Percentiles rank a stretch among this genome's conserved stretches.
Conservation (phyloP, 2,888 invertebrate genomes). For the Tinea semifulvella region DNA sequence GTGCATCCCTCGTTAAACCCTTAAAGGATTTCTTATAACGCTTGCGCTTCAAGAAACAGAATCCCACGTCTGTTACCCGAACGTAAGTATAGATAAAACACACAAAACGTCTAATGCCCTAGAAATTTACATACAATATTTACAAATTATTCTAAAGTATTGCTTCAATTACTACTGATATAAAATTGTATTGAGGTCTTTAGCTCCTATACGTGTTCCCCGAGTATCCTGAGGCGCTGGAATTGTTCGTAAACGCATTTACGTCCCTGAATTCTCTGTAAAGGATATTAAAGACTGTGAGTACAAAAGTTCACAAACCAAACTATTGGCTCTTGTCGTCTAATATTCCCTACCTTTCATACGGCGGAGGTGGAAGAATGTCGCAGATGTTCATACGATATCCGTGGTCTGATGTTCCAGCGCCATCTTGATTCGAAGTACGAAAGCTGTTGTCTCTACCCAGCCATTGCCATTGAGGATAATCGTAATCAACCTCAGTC, state of each 20-base stretch:
- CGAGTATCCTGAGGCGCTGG: slow-evolving; percentile 57
- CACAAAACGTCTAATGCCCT: too few relatives aligned
- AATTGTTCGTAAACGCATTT: slow-evolving; percentile 49
- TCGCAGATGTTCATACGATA: slow-evolving; percentile 61
- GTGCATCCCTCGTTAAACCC: too few relatives aligned
- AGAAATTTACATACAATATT: slow-evolving; percentile 31
- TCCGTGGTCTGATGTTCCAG: slow-evolving; percentile 45
- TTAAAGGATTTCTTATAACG: too few relatives aligned
- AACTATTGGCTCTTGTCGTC: background rate
- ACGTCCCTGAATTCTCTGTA: slow-evolving; percentile 56
- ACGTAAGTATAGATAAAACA: too few relatives aligned
- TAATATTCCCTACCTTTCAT: slow-evolving; percentile 43
- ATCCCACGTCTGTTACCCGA: slow-evolving; percentile 40
- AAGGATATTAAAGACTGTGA: slow-evolving; percentile 22
- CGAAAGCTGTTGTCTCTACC: slow-evolving; percentile 56
- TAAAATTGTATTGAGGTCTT: slow-evolving; percentile 26
- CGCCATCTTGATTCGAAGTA: slow-evolving; percentile 43
- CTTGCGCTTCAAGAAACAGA: slow-evolving; percentile 52
- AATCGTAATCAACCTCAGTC: slow-evolving; percentile 57
- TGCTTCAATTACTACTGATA: slow-evolving; percentile 63
- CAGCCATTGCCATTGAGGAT: slow-evolving; percentile 61
- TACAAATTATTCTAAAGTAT: slow-evolving; percentile 43
- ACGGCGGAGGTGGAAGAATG: slow-evolving; percentile 54
- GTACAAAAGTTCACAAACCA: slow-evolving; percentile 2
- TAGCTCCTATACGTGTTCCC: slow-evolving; percentile 55